Base-by-base conservation (phyloP, 2,113 vertebrate species). In the Caretta caretta region DNA sequence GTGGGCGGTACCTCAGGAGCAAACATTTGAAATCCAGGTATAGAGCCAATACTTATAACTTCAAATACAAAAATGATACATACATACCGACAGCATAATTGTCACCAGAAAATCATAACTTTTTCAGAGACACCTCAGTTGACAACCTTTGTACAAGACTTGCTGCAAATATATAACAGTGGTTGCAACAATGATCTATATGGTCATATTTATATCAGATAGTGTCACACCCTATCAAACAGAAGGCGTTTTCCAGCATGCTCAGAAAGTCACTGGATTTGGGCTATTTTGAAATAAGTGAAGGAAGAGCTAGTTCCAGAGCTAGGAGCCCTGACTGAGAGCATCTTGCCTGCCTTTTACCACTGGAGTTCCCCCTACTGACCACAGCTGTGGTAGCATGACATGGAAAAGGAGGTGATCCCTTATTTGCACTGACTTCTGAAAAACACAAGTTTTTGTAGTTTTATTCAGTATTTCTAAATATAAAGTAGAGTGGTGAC, bases 341-440 rank as follows among this genome's bases (percentile, higher is more conserved):
- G 5, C 88, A 84, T 29, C 84, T 82, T 92, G 79, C 16, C 79
- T 93, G 93, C n/a, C 90, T 90, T 92, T 90, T 20, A 38, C 48
- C 50, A 81, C 50, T 89, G 11, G 5, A 51, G 10, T 12, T 16
- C 57, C 20, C 53, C 59, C 0, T 54, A 3, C 86, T 90, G 92
- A 4, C 46, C 84, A 49, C 91, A 94, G 84, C 88, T 96, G 94
- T 86, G 90, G 83, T 90, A 80, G 38, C 80, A 84, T 92, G 86
- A 31, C 29, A 88, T 57, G 53, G 53, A 90, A 82, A 88, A 95
- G 46, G 38, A 92, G 53, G 14, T 10, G 57, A 95, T 93, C 93
- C 79, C 84, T 96, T 27, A 4, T 89, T 93, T 59, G 31, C n/a
- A 22, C 79, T 42, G 38, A 75, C n/a, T 85, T 48, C 84, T 75